Base-by-base conservation (phyloP, 2,797 vertebrate species). In the Alectoris magna region DNA sequence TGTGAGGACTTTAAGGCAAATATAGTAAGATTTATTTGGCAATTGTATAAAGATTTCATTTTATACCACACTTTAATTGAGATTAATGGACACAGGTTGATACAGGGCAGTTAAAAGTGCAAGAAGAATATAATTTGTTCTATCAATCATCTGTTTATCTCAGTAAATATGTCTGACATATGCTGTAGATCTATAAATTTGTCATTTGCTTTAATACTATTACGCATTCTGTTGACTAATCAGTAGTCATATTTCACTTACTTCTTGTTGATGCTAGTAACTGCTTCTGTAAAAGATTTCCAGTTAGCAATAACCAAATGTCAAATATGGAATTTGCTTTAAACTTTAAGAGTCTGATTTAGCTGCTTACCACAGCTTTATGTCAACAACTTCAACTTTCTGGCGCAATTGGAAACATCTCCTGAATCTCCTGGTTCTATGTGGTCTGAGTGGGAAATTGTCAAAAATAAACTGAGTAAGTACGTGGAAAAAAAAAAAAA, bases 121-220 rank as follows among this genome's bases (percentile, higher is more conserved):
- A 90, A 64, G 43, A 84, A 60, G 17, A 86, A 74, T 58, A 41
- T 51, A 51, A 83, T 83, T 85, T 83, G 11, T 80, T 86, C 53
- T 64, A 88, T 86, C 84, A 84, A 14, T 88, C 84, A 88, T 64
- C n/a, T 48, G 23, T 77, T 95, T 77, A 64, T 71, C 12, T 60
- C 34, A 41, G 44, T 44, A 76, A 91, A 79, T 82, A 58, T 49
- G 14, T 70, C 53, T 84, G 53, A 56, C 2, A 2, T 77, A 72
- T 56, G n/a, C 18, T 80, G 24, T 59, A 60, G 69, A 51, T 77
- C 48, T 80, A 68, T 36, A 83, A 51, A 77, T 74, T 53, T 74
- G 27, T 68, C 44, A 41, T 21, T 74, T 27, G 12, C 7, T 74
- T 90, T 93, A 88, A 62, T 72, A 31, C 1, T 24, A 26, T 70